Evolutionary conservation across 2,113 vertebrate genomes (phyloP).

Genomic region (Triplophysa tibetana): DNA sequence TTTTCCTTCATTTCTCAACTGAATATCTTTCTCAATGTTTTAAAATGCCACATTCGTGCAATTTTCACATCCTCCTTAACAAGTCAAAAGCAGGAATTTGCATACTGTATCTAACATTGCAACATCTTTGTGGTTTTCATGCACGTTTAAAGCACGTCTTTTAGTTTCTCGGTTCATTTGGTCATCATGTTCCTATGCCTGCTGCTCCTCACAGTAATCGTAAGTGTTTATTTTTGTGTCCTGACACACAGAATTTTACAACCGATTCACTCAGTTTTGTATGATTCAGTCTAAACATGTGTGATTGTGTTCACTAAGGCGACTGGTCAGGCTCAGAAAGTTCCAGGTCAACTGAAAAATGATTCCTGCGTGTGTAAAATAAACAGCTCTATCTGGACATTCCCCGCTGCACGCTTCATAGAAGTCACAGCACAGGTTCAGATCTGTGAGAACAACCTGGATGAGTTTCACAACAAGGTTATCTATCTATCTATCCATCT

Average conservation of each 20-base stretch:
- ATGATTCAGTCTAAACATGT: not conserved
- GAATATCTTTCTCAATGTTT: not conserved
- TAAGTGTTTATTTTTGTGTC: slow-evolving; percentile 54
- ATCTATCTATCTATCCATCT: too few relatives aligned
- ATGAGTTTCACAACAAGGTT: slow-evolving; percentile 59
- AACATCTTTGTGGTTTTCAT: not conserved
- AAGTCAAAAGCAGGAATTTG: not conserved
- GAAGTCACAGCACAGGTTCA: slow-evolving; percentile 50
- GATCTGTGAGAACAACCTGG: slow-evolving; percentile 54
- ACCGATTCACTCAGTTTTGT: not conserved
- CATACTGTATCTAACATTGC: not conserved
- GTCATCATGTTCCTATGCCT: slow-evolving; percentile 58
- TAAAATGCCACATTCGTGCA: not conserved
- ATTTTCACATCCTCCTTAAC: slow-evolving; percentile 17
- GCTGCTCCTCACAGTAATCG: slow-evolving; percentile 55
- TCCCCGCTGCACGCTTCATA: slow-evolving; percentile 63
- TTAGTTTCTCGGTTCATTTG: not conserved
- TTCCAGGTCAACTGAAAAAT: slow-evolving; percentile 44
- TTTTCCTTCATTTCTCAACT: not conserved
- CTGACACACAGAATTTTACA: not conserved
- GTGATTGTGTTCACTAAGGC: slow-evolving; percentile 54
- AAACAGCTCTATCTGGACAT: slow-evolving; percentile 61
- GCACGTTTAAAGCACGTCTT: slow-evolving; percentile 31
- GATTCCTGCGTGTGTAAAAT: slow-evolving; percentile 62
- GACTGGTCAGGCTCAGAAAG: slow-evolving; percentile 35